These are phyloP conservation scores for Toxonevra muliebris DNA, from an alignment of 2,888 invertebrate species.

Conservation along the genomic window DNA sequence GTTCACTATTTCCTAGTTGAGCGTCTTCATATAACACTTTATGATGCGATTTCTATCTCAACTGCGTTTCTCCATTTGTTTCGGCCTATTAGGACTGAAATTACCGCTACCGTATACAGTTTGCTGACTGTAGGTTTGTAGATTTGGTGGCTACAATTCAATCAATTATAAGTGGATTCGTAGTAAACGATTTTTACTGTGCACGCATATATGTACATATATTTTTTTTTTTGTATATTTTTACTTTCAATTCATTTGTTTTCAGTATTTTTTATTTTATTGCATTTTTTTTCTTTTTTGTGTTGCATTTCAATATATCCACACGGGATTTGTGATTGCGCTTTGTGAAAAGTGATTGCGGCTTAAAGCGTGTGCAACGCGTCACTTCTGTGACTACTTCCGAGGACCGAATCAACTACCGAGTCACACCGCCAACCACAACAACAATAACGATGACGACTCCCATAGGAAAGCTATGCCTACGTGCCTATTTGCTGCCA, in stretches of 20 bases:
- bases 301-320: conserved; percentile 17
- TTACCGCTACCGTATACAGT: too few relatives aligned
- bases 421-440: neutral
- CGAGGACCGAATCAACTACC: too few relatives aligned
- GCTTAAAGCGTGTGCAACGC: conserved; percentile 23
- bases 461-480: neutral
- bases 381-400: neutral
- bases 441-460: too few relatives aligned
- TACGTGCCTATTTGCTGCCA: neutral
- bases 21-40: too few relatives aligned
- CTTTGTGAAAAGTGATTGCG: conserved; percentile 39
- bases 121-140: too few relatives aligned
- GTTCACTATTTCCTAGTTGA: too few relatives aligned
- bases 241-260: conserved; percentile 18
- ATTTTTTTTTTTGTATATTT: conserved; percentile 1
- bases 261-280: conserved; percentile 21
- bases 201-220: neutral
- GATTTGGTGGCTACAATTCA: conserved; percentile 2
- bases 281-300: conserved; percentile 19
- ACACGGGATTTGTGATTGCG: conserved; percentile 39
- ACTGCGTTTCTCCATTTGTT: too few relatives aligned
- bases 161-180: conserved; percentile 11
- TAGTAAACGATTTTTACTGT: conserved; percentile 8
- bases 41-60: too few relatives aligned
- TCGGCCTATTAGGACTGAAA: too few relatives aligned